A percentile compares a stretch with the other conserved stretches of the same genome.
phyloP scores from a whole-genome alignment of 2,113 vertebrate genomes.

The Plectropomus leopardus region DNA sequence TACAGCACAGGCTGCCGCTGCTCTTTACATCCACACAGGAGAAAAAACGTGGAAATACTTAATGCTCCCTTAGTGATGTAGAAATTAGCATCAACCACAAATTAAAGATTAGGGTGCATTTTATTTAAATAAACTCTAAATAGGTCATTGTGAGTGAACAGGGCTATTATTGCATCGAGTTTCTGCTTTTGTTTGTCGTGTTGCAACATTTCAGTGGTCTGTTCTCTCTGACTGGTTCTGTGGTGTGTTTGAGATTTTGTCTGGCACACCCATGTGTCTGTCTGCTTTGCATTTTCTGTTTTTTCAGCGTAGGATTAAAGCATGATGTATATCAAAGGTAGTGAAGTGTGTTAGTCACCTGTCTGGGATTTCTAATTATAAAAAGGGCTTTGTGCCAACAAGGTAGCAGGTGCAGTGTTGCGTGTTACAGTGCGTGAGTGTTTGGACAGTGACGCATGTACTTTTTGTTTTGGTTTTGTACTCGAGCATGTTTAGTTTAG shows the following conservation, averaged over 20 bases:
- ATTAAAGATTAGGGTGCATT: neutral
- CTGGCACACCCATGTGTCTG: slow-evolving; percentile 45
- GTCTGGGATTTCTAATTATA: slow-evolving; percentile 51
- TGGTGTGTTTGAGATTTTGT: slow-evolving; percentile 26
- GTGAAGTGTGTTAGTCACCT: slow-evolving; percentile 52
- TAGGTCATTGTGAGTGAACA: fast-evolving
- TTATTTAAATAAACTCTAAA: neutral
- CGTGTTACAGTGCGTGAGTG: neutral
- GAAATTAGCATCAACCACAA: neutral
- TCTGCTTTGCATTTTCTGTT: slow-evolving; percentile 14
- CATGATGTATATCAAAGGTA: neutral
- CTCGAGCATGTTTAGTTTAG: neutral
- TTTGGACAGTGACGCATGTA: slow-evolving; percentile 3
- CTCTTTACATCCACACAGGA: slow-evolving; percentile 13
- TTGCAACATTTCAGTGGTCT: slow-evolving; percentile 26
- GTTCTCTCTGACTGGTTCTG: slow-evolving; percentile 36
- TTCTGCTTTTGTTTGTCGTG: slow-evolving; percentile 2
- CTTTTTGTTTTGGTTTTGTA: slow-evolving; percentile 27
- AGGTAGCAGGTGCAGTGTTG: slow-evolving; percentile 28
- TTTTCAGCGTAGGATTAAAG: slow-evolving; percentile 31
- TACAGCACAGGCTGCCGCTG: slow-evolving; percentile 6
- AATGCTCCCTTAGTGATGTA: neutral
- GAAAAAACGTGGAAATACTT: neutral
- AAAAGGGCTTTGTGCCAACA: slow-evolving; percentile 24
- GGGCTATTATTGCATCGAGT: neutral